A percentile compares a stretch with the other conserved stretches of the same genome.
Conservation (phyloP, 2,888 invertebrate genomes). For the Agrilus cyanescens region DNA sequence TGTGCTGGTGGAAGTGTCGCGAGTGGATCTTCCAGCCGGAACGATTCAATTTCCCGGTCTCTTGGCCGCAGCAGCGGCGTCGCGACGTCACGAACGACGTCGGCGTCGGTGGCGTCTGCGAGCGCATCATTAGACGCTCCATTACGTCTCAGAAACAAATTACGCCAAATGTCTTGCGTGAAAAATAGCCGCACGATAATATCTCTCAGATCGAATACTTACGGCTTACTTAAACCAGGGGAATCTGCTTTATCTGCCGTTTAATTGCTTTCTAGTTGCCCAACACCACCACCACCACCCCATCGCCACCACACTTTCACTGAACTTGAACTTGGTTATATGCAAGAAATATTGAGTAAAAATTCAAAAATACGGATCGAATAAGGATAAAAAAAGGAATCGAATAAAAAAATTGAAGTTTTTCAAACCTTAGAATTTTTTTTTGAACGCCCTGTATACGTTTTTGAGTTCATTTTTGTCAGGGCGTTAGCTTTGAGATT, state of each 20-base stretch:
- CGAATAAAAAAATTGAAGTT: too few species aligned
- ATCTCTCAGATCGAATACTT: conserved; percentile 13
- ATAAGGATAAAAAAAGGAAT: too few species aligned
- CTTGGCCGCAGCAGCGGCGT: conserved; percentile 28
- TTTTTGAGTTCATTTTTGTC: too few species aligned
- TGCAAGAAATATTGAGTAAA: too few species aligned
- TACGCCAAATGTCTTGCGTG: conserved; percentile 32
- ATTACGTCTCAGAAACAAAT: conserved; percentile 39
- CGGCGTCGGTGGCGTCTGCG: conserved; percentile 25
- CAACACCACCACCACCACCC: neutral
- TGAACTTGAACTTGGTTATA: too few species aligned
- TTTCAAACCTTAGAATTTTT: too few species aligned
- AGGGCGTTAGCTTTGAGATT: too few species aligned
- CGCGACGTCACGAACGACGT: too few species aligned
- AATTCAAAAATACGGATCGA: too few species aligned
- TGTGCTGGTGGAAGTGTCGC: conserved; percentile 16
- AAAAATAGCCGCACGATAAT: conserved; percentile 32
- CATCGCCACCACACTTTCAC: too few species aligned
- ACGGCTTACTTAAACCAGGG: neutral
- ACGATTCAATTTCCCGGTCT: conserved; percentile 38
- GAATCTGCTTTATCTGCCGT: too few species aligned
- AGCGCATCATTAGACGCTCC: conserved; percentile 38
- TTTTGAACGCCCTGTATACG: too few species aligned
- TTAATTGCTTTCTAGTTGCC: neutral
- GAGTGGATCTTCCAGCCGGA: conserved; percentile 27